These are phyloP conservation scores for Eupsilia transversa DNA, from an alignment of 2,888 invertebrate genomes.

Conservation along the genomic window DNA sequence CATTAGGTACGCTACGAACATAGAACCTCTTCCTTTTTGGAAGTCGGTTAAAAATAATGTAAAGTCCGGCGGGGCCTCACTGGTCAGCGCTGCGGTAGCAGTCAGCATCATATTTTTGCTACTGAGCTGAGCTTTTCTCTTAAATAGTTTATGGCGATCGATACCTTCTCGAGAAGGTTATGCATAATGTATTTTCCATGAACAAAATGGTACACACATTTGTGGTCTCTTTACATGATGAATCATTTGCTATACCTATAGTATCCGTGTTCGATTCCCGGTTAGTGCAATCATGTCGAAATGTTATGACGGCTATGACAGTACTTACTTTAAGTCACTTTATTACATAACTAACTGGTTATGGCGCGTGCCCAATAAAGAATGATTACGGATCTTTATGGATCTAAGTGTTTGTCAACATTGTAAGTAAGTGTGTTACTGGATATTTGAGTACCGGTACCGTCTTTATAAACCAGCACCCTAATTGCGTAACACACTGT, in stretches of 20 bases:
- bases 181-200: too few relatives aligned
- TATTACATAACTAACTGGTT: constrained; percentile 41
- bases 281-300: constrained; percentile 30
- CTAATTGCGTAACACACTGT: too few relatives aligned
- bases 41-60: too few relatives aligned
- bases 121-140: too few relatives aligned
- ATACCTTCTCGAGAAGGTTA: too few relatives aligned
- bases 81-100: too few relatives aligned
- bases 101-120: too few relatives aligned
- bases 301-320: constrained; percentile 19
- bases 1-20: too few relatives aligned
- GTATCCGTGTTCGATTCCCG: constrained; percentile 8
- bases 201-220: too few relatives aligned
- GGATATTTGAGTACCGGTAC: background rate
- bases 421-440: constrained; percentile 12
- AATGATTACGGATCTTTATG: constrained; percentile 31
- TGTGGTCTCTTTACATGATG: background rate
- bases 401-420: constrained; percentile 42
- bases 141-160: too few relatives aligned
- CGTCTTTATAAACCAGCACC: background rate
- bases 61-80: too few relatives aligned
- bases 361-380: constrained; percentile 19
- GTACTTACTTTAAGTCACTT: constrained; percentile 7
- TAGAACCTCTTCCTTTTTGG: too few relatives aligned
- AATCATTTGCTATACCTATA: background rate